phyloP scores from a whole-genome alignment of 2,888 invertebrate species.

The Eurytoma californica region DNA sequence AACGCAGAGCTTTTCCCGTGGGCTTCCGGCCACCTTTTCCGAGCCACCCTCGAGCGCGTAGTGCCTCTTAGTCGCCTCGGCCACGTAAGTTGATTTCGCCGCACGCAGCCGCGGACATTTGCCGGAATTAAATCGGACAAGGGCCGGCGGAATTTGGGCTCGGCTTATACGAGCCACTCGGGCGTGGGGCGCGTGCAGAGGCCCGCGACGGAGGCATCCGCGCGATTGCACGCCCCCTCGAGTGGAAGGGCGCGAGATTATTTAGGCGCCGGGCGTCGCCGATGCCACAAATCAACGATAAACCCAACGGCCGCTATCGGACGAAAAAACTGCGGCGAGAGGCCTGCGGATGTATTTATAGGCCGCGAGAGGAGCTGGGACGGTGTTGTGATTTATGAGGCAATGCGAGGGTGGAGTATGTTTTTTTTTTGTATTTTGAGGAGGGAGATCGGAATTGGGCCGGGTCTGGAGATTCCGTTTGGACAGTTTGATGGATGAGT shows the following conservation, averaged over 20 bases:
- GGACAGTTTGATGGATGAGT: no score
- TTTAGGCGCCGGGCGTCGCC: not conserved
- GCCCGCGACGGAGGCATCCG: no score
- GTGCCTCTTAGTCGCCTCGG: conserved; percentile 44
- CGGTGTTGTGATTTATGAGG: conserved; percentile 31
- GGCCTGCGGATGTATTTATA: conserved; percentile 22
- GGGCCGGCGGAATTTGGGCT: not conserved
- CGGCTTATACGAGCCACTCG: no score
- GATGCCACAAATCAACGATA: conserved; percentile 40
- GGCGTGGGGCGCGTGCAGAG: no score
- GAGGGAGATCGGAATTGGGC: no score
- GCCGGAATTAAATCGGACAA: conserved; percentile 54
- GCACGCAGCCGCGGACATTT: conserved; percentile 6
- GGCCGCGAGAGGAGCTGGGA: not conserved
- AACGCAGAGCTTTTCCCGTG: no score
- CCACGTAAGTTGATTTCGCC: conserved; percentile 45
- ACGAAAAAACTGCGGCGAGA: not conserved
- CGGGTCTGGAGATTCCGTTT: no score
- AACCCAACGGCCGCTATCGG: conserved; percentile 12
- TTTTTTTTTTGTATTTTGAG: not conserved
- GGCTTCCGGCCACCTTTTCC: no score
- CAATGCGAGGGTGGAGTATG: not conserved
- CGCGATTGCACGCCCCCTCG: not conserved
- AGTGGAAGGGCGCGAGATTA: conserved; percentile 46
- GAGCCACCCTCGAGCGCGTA: not conserved